Conservation (phyloP, 2,888 invertebrate genomes). For the Pollenia amentaria region DNA sequence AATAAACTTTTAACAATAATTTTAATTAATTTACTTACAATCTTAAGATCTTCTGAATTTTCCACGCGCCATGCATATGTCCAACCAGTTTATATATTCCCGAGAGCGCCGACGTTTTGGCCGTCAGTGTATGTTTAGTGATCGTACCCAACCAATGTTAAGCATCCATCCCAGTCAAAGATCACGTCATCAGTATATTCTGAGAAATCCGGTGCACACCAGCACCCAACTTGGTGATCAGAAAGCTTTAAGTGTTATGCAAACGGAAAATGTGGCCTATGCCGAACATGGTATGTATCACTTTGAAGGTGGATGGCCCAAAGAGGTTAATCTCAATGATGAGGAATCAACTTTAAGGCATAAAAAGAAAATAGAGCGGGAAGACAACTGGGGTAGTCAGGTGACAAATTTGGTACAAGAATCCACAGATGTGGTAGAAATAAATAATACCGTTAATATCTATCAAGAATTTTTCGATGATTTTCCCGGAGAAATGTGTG, state of each 20-base stretch:
- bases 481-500: constrained; percentile 83
- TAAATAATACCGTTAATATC: constrained; percentile 93
- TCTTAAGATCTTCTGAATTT: not conserved
- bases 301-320: constrained; percentile 94
- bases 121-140: constrained; percentile 89
- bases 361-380: constrained; percentile 91
- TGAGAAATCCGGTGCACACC: constrained; percentile 87
- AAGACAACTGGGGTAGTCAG: constrained; percentile 89
- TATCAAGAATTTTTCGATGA: constrained; percentile 90
- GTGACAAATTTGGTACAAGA: constrained; percentile 82
- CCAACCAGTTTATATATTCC: constrained; percentile 79
- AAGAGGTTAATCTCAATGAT: constrained; percentile 88
- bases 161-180: constrained; percentile 87
- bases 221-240: constrained; percentile 87
- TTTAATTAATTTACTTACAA: not conserved
- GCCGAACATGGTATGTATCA: constrained; percentile 88
- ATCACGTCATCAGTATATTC: constrained; percentile 85
- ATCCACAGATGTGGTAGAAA: constrained; percentile 81
- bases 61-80: constrained; percentile 50
- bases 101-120: constrained; percentile 89
- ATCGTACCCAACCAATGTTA: constrained; percentile 87
- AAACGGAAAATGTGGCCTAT: constrained; percentile 81
- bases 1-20: not conserved
- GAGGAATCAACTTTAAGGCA: constrained; percentile 90
- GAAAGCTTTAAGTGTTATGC: constrained; percentile 79